Conservation (phyloP, 1,140 invertebrate genomes). For the Meloidogyne chitwoodi region DNA sequence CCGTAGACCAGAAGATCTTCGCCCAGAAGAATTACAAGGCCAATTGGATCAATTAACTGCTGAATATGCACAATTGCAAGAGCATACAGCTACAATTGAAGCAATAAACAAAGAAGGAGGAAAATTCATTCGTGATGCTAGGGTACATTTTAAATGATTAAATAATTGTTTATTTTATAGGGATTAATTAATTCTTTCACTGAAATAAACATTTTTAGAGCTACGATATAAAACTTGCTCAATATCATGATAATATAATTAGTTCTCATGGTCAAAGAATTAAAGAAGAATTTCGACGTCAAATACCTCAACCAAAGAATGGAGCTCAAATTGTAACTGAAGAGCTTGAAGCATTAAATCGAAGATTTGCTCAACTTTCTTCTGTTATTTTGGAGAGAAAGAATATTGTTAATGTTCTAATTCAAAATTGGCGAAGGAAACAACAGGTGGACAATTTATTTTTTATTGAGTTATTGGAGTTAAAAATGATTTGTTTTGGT, state of each 20-base stretch:
- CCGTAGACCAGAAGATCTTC: constrained; percentile 56
- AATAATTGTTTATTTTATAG: background rate
- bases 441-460: constrained; percentile 52
- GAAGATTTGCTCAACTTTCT: constrained; percentile 57
- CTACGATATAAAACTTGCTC: constrained; percentile 78
- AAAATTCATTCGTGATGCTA: constrained; percentile 89
- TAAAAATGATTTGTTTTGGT: background rate
- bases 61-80: constrained; percentile 80
- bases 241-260: constrained; percentile 80
- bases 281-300: constrained; percentile 44
- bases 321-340: constrained; percentile 77
- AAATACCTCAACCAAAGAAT: constrained; percentile 55
- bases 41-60: constrained; percentile 62
- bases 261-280: constrained; percentile 69
- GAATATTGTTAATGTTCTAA: constrained; percentile 56
- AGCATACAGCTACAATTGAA: constrained; percentile 85
- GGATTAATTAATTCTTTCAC: background rate
- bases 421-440: constrained; percentile 59
- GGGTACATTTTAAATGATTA: constrained; percentile 70
- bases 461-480: background rate
- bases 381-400: constrained; percentile 55
- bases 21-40: constrained; percentile 55
- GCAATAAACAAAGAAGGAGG: constrained; percentile 88
- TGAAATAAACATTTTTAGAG: constrained; percentile 68
- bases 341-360: constrained; percentile 68